Conservation (phyloP, 2,113 vertebrate genomes). For the Theropithecus gelada region DNA sequence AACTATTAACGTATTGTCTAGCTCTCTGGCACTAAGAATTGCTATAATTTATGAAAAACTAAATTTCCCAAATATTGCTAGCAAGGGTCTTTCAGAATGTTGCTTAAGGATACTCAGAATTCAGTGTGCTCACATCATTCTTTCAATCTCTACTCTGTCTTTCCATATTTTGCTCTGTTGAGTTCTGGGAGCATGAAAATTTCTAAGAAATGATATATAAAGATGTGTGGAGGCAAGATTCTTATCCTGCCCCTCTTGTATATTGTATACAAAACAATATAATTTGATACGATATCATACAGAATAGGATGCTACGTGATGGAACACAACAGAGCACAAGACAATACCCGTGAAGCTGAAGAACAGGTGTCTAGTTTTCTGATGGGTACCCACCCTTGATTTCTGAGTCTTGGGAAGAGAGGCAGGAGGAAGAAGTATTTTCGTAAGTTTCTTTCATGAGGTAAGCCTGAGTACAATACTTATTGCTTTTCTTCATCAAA, state of each 20-base stretch:
- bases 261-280: not conserved
- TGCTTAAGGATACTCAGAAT: not conserved
- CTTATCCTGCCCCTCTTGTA: not conserved
- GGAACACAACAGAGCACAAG: not conserved
- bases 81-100: not conserved
- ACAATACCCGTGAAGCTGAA: not conserved
- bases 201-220: not conserved
- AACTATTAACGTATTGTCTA: not conserved
- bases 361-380: not conserved
- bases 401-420: not conserved
- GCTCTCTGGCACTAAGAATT: not conserved
- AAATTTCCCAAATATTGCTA: not conserved
- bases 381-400: not conserved
- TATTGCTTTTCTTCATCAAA: not conserved
- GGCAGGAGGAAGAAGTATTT: not conserved
- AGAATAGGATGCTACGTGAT: not conserved
- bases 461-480: not conserved
- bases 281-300: not conserved
- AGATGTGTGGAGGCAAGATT: not conserved
- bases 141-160: not conserved
- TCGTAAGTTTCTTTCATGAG: not conserved
- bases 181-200: not conserved
- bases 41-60: not conserved
- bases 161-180: not conserved
- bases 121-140: not conserved